These are phyloP conservation scores for Tachyglossus aculeatus DNA, from an alignment of 2,797 vertebrate species.

Conservation along the genomic window DNA sequence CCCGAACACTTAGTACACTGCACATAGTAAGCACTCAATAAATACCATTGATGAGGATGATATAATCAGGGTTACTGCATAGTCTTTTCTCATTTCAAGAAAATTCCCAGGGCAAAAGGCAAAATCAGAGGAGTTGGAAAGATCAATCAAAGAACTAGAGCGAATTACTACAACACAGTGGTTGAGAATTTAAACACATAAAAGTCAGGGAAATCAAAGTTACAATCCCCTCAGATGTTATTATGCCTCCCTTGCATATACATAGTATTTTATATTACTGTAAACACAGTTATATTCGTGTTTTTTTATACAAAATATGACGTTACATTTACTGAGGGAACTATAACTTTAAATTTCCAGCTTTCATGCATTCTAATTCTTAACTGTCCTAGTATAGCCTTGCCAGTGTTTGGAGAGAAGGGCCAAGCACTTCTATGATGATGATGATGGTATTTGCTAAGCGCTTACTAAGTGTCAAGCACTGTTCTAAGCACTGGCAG, in stretches of 20 bases:
- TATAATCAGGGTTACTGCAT: too few species aligned
- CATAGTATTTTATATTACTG: conserved; percentile 49
- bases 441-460: too few species aligned
- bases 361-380: conserved; percentile 45
- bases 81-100: too few species aligned
- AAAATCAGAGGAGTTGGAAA: conserved; percentile 24
- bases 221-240: conserved; percentile 30
- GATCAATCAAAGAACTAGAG: conserved; percentile 30
- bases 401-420: too few species aligned
- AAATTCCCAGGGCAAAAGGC: not conserved
- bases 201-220: conserved; percentile 56
- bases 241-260: conserved; percentile 43
- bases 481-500: too few species aligned
- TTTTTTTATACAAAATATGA: conserved; percentile 44
- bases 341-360: conserved; percentile 46
- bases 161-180: conserved; percentile 29
- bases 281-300: conserved; percentile 56
- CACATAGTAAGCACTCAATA: too few species aligned
- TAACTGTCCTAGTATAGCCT: too few species aligned
- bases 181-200: conserved; percentile 46
- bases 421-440: too few species aligned
- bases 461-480: too few species aligned
- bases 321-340: conserved; percentile 54
- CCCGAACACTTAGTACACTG: too few species aligned
- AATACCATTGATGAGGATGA: too few species aligned